A percentile compares a stretch with the other conserved stretches of the same genome.
Evolutionary conservation across 2,113 vertebrate species (phyloP).

Genomic region (Polyodon spathula): DNA sequence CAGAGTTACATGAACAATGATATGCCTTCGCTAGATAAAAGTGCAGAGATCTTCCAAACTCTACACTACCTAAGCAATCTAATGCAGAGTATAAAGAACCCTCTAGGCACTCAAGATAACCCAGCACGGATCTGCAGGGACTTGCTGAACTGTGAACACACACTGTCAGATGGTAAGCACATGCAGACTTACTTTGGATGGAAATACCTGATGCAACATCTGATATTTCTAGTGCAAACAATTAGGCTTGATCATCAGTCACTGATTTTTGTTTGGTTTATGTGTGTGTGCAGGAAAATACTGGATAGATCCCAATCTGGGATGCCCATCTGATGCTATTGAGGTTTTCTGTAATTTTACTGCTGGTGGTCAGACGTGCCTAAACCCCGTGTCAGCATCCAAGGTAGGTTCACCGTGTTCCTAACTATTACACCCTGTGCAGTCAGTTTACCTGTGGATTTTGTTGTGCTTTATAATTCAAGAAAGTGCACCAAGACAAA

Average conservation of each 20-base stretch:
- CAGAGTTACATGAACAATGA: conserved; percentile 90
- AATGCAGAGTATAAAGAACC: conserved; percentile 81
- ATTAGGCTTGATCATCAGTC: neutral
- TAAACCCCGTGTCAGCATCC: conserved; percentile 70
- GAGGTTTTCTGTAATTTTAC: conserved; percentile 96
- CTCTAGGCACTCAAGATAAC: conserved; percentile 80
- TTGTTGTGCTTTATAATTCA: too few relatives aligned
- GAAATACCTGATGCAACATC: conserved; percentile 12
- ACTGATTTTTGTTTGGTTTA: conserved; percentile 2
- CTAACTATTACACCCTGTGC: neutral
- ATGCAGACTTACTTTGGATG: too few relatives aligned
- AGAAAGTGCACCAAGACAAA: too few relatives aligned
- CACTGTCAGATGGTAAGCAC: conserved; percentile 74
- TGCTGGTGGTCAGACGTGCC: conserved; percentile 90
- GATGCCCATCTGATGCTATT: conserved; percentile 88
- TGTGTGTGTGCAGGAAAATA: conserved; percentile 67
- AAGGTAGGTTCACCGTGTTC: conserved; percentile 57
- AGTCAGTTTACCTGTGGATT: neutral
- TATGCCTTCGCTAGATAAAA: conserved; percentile 64
- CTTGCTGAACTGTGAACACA: conserved; percentile 77
- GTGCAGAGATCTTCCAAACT: conserved; percentile 79
- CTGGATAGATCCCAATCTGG: conserved; percentile 96
- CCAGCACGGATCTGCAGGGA: conserved; percentile 91
- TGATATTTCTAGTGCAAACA: neutral
- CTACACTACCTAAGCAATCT: conserved; percentile 80